These are phyloP conservation scores for Ormyrus nitidulus DNA, from an alignment of 2,888 invertebrate genomes.

Conservation along the genomic window DNA sequence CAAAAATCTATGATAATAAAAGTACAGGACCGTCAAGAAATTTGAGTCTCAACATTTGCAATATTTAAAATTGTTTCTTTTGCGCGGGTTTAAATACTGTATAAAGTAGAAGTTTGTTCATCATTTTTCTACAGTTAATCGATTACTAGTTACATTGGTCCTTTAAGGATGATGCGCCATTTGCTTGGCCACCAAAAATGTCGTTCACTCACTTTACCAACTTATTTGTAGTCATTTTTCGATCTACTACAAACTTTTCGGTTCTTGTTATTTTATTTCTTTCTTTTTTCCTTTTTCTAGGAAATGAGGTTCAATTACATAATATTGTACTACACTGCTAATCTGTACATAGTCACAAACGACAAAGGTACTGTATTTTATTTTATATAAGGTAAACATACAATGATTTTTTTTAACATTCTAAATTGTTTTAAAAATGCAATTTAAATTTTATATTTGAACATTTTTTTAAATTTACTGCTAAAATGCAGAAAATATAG, in stretches of 20 bases:
- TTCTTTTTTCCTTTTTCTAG: constrained; percentile 20
- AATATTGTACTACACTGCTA: constrained; percentile 52
- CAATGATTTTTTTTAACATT: constrained; percentile 7
- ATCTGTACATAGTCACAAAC: constrained; percentile 58
- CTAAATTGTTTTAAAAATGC: too few species aligned
- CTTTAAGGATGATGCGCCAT: constrained; percentile 66
- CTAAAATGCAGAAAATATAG: not conserved
- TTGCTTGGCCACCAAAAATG: constrained; percentile 54
- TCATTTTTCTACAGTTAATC: constrained; percentile 58
- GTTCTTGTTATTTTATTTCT: constrained; percentile 27
- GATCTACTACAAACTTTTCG: constrained; percentile 40
- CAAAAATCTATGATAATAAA: not conserved
- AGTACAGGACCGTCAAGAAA: constrained; percentile 17
- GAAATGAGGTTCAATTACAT: constrained; percentile 52
- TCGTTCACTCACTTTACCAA: constrained; percentile 45
- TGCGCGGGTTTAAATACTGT: constrained; percentile 53
- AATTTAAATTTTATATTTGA: not conserved
- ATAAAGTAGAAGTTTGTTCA: constrained; percentile 58
- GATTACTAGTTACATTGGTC: constrained; percentile 71
- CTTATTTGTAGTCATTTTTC: constrained; percentile 38
- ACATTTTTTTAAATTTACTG: not conserved
- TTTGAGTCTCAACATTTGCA: constrained; percentile 14
- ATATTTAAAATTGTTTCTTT: constrained; percentile 32
- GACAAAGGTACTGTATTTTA: constrained; percentile 55
- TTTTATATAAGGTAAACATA: constrained; percentile 31